Evolutionary conservation across 2,888 invertebrate species (phyloP).

Genomic region (Buathra laborator): DNA sequence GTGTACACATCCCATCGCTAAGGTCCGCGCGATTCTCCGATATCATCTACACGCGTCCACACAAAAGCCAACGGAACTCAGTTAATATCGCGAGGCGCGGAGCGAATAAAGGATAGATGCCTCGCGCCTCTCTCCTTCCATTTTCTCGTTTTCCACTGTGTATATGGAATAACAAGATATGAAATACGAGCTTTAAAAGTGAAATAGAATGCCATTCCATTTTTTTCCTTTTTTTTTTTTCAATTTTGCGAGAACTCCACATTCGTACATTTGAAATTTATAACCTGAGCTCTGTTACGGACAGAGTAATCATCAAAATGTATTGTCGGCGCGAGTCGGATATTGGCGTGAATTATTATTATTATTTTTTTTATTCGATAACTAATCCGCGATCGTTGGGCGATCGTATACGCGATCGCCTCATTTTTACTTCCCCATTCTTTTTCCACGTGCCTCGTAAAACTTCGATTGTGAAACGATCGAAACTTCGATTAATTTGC

Average conservation of each 20-base stretch:
- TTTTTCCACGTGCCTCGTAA: no score
- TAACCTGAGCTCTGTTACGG: background rate
- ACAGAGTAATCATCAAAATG: no score
- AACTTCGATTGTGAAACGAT: no score
- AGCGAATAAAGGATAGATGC: slow-evolving; percentile 30
- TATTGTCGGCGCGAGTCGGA: background rate
- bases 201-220: slow-evolving; percentile 7
- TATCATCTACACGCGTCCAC: background rate
- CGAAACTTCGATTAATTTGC: no score
- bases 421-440: no score
- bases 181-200: slow-evolving; percentile 22
- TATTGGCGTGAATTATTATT: background rate
- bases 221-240: background rate
- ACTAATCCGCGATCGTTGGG: no score
- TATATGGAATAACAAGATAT: slow-evolving; percentile 19
- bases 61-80: slow-evolving; percentile 30
- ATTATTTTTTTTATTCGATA: background rate
- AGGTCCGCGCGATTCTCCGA: background rate
- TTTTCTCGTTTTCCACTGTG: background rate
- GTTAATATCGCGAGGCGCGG: slow-evolving; percentile 36
- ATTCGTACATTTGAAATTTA: background rate
- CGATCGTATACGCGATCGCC: no score
- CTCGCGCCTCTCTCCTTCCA: background rate
- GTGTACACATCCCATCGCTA: background rate
- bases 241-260: background rate